These are phyloP conservation scores for Gallinago solitaria DNA, from an alignment of 2,797 vertebrate species.

Conservation along the genomic window DNA sequence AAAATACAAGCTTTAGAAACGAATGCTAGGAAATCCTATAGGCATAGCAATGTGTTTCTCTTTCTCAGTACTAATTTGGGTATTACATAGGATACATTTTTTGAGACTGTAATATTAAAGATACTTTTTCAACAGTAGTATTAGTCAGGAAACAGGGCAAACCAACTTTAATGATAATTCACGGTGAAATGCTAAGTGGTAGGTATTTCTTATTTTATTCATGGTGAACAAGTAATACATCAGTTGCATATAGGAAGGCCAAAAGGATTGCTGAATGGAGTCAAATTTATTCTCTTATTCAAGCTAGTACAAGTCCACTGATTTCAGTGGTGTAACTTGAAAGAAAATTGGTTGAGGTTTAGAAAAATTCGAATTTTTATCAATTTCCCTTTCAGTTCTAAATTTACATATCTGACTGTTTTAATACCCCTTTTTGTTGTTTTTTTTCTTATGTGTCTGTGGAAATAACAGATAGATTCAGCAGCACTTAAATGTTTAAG, in stretches of 20 bases:
- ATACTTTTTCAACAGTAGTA: neutral
- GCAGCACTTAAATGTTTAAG: neutral
- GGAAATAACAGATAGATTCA: neutral
- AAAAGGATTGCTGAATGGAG: neutral
- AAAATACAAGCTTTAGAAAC: neutral
- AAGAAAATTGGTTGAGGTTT: neutral
- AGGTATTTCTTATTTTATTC: neutral
- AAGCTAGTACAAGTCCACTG: neutral
- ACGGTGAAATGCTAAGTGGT: neutral
- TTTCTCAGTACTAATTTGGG: neutral
- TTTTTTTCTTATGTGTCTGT: neutral
- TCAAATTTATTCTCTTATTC: neutral
- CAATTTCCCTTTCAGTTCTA: neutral
- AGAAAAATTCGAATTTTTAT: neutral
- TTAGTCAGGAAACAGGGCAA: neutral
- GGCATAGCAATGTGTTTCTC: neutral
- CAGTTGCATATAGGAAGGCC: neutral
- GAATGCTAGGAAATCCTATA: neutral
- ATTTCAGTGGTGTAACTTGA: neutral
- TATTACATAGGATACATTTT: neutral
- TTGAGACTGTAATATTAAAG: neutral
- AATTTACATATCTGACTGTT: neutral
- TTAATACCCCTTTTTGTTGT: neutral
- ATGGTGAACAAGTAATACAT: neutral
- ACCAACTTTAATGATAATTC: neutral